These are phyloP conservation scores for Ostrea denselamellosa DNA, from an alignment of 1,140 invertebrate species.

Conservation along the genomic window DNA sequence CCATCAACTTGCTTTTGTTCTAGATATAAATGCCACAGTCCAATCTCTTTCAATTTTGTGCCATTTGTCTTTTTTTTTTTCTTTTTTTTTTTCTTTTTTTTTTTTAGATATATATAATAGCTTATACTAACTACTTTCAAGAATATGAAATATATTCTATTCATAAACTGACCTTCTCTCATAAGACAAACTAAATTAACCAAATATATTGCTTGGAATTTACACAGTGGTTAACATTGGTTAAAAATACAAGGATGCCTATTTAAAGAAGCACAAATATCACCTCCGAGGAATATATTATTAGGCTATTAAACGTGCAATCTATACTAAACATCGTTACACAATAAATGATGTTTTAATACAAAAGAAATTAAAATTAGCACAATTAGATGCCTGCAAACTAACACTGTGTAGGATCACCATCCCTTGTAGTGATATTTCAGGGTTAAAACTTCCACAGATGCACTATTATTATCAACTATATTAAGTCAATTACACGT, in stretches of 20 bases:
- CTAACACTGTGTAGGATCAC: neutral
- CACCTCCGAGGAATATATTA: neutral
- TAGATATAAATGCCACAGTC: neutral
- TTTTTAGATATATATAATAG: neutral
- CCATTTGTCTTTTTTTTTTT: constrained; percentile 10
- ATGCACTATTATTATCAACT: neutral
- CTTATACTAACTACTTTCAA: neutral
- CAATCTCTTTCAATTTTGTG: neutral
- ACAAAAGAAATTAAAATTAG: constrained; percentile 18
- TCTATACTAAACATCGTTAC: neutral
- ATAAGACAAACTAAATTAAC: neutral
- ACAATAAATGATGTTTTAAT: constrained; percentile 3
- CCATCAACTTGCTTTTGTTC: neutral
- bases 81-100: neutral
- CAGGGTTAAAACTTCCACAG: neutral
- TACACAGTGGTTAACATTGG: constrained; percentile 3
- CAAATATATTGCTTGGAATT: constrained; percentile 19
- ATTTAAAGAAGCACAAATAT: neutral
- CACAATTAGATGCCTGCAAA: neutral
- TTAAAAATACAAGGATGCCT: constrained; percentile 11
- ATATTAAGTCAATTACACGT: constrained; percentile 14
- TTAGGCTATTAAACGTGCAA: neutral
- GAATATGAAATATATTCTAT: neutral
- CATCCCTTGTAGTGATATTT: constrained; percentile 4
- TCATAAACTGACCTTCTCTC: neutral